These are phyloP conservation scores for Hippasteria phrygiana DNA, from an alignment of 53 echinoderm and acorn worm genomes.

Conservation along the genomic window DNA sequence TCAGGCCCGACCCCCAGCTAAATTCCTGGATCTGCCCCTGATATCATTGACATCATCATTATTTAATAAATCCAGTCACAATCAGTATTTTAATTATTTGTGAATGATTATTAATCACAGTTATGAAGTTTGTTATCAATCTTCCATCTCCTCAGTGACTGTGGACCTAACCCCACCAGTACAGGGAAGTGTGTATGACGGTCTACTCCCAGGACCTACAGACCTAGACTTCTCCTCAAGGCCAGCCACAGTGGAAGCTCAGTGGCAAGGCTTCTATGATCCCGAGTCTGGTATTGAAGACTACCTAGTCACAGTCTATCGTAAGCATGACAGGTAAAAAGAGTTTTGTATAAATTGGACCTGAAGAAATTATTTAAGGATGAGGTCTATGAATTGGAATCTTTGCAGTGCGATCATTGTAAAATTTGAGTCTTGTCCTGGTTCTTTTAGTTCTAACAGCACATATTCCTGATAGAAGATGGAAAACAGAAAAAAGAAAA, in stretches of 20 bases:
- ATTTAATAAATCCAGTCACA: too few species aligned
- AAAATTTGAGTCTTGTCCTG: too few species aligned
- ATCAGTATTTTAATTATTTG: too few species aligned
- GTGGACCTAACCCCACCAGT: slow-evolving; percentile 67
- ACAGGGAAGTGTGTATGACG: slow-evolving; percentile 59
- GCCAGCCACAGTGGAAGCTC: slow-evolving; percentile 61
- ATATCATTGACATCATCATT: too few species aligned
- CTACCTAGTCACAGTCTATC: slow-evolving; percentile 49
- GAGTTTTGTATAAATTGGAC: neutral
- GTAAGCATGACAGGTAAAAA: slow-evolving; percentile 57
- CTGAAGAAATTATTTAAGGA: too few species aligned
- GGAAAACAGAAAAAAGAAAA: too few species aligned
- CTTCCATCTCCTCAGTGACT: slow-evolving; percentile 32
- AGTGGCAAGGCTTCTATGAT: slow-evolving; percentile 62
- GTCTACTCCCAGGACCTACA: slow-evolving; percentile 30
- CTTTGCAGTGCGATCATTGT: too few species aligned
- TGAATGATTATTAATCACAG: neutral
- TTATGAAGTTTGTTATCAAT: neutral
- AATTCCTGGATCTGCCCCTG: too few species aligned
- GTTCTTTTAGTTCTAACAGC: too few species aligned
- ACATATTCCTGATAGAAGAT: too few species aligned
- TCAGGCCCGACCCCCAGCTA: too few species aligned
- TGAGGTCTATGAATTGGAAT: too few species aligned
- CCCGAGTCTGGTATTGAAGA: slow-evolving; percentile 66
- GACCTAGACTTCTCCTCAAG: slow-evolving; percentile 66